Percentiles rank a stretch among this genome's conserved stretches.
These are phyloP conservation scores for Octomys mimax DNA, from an alignment of 2,797 vertebrate genomes.

Conservation along the genomic window DNA sequence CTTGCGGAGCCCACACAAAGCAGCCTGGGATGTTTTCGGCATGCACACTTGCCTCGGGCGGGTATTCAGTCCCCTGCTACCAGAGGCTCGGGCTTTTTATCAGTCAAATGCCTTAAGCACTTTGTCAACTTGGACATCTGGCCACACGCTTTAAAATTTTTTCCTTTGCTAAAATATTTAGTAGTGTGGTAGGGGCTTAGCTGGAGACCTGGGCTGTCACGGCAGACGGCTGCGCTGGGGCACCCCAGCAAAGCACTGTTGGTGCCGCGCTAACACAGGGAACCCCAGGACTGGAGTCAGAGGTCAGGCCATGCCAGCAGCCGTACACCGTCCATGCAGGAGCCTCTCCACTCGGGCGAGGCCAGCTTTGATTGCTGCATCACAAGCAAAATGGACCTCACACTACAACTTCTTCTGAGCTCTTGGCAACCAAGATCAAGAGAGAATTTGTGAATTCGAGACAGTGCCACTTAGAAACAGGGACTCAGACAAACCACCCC, in stretches of 20 bases:
- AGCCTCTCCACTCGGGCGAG: no score
- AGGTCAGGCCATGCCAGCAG: fast-evolving
- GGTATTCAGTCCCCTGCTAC: slow-evolving; percentile 96
- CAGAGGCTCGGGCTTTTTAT: slow-evolving; percentile 95
- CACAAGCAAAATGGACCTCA: fast-evolving
- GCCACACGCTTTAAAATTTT: slow-evolving; percentile 92
- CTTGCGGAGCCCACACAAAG: slow-evolving; percentile 97
- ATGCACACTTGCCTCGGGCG: slow-evolving; percentile 94
- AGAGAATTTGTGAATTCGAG: not conserved
- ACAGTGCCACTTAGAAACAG: fast-evolving
- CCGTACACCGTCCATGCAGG: fast-evolving
- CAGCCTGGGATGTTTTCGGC: slow-evolving; percentile 95
- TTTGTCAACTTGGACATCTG: slow-evolving; percentile 99
- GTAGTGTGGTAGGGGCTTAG: slow-evolving; percentile 86
- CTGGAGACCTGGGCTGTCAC: slow-evolving; percentile 76
- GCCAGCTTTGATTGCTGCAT: not conserved
- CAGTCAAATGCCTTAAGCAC: slow-evolving; percentile 97
- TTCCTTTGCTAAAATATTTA: slow-evolving; percentile 92
- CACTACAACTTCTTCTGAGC: not conserved
- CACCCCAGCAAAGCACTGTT: slow-evolving; percentile 15
- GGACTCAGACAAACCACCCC: fast-evolving
- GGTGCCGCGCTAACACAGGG: not conserved
- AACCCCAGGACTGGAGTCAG: not conserved
- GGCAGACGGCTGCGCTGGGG: slow-evolving; percentile 75
- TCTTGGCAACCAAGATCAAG: not conserved